A percentile compares a stretch with the other conserved stretches of the same genome.
Conservation (phyloP, 2,113 vertebrate genomes). For the Dicaeum eximium region DNA sequence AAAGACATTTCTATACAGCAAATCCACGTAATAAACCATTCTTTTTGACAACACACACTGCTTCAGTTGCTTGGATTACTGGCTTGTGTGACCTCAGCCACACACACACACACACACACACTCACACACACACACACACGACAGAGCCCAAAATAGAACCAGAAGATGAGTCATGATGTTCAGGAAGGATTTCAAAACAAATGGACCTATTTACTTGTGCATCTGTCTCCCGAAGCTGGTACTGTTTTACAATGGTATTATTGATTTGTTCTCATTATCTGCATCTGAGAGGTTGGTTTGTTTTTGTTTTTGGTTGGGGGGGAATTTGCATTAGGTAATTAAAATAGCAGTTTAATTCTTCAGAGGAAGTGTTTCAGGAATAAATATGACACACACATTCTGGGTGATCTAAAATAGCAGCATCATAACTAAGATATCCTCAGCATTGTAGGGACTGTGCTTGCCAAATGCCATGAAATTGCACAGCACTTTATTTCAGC, state of each 20-base stretch:
- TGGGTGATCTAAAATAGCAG: background rate
- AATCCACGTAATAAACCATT: background rate
- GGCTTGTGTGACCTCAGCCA: conserved; percentile 31
- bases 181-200: conserved; percentile 62
- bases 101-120: background rate
- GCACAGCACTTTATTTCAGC: background rate
- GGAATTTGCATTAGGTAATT: background rate
- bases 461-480: background rate
- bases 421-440: background rate
- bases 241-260: conserved; percentile 22
- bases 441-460: background rate
- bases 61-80: background rate
- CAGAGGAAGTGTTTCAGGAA: background rate
- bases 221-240: conserved; percentile 32
- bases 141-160: conserved; percentile 40
- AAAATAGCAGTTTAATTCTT: background rate
- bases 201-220: conserved; percentile 40
- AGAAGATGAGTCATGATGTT: conserved; percentile 53
- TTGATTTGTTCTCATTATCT: conserved; percentile 37
- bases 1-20: background rate
- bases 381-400: background rate
- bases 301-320: background rate
- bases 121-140: background rate
- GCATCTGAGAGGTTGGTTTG: conserved; percentile 5
- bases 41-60: background rate